A percentile compares a stretch with the other conserved stretches of the same genome.
Evolutionary conservation across 2,113 vertebrate species (phyloP).

Genomic region (Nothocercus julius): DNA sequence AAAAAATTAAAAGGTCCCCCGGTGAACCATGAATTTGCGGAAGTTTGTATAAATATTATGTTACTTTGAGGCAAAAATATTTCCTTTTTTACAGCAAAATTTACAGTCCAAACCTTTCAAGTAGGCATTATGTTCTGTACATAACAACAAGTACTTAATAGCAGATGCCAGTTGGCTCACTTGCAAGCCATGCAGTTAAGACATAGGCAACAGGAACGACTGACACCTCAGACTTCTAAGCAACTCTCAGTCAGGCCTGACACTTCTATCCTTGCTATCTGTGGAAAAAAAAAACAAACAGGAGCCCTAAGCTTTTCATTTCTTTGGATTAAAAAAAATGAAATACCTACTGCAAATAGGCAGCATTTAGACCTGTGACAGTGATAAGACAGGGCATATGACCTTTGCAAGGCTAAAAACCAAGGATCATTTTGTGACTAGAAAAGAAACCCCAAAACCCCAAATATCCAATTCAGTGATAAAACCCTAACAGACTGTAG

Average conservation of each 20-base stretch:
- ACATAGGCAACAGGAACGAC: background rate
- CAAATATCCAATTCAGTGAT: too few species aligned
- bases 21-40: background rate
- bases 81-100: background rate
- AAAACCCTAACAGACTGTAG: background rate
- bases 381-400: background rate
- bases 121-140: background rate
- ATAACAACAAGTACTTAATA: background rate
- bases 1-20: background rate
- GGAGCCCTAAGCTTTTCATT: background rate
- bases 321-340: background rate
- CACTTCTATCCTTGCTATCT: background rate
- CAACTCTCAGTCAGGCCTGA: background rate
- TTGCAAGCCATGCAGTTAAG: rapidly evolving
- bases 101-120: background rate
- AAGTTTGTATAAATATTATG: rapidly evolving
- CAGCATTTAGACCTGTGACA: background rate
- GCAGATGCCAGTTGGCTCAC: background rate
- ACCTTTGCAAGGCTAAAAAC: background rate
- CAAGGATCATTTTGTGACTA: background rate
- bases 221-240: background rate
- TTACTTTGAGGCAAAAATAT: background rate
- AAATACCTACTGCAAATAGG: background rate
- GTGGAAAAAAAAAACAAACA: background rate
- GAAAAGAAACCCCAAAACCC: background rate